Evolutionary conservation across 2,888 invertebrate species (phyloP).

Genomic region (Pteria penguin): DNA sequence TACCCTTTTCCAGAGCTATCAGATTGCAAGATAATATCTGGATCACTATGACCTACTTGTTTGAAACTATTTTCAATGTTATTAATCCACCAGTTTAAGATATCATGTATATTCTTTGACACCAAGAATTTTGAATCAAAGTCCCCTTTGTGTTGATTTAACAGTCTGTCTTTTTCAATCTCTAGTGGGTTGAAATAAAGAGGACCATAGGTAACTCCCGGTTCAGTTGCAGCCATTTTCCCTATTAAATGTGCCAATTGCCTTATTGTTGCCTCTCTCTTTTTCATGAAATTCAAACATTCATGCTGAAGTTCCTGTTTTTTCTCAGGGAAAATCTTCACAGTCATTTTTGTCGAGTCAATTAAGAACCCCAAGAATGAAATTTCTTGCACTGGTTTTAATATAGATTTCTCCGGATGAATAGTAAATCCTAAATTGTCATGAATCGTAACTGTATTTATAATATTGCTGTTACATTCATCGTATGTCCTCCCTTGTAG

Average conservation of each 20-base stretch:
- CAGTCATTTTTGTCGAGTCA: conserved; percentile 37
- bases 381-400: conserved; percentile 27
- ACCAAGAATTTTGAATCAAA: conserved; percentile 20
- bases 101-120: neutral
- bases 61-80: conserved; percentile 10
- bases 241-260: conserved; percentile 36
- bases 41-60: neutral
- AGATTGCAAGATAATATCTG: conserved; percentile 6
- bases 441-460: conserved; percentile 11
- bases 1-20: conserved; percentile 27
- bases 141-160: conserved; percentile 17
- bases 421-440: conserved; percentile 38
- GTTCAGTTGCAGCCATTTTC: conserved; percentile 28
- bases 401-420: conserved; percentile 35
- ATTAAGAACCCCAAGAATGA: conserved; percentile 33
- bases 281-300: neutral
- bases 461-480: too few relatives aligned
- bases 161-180: conserved; percentile 23
- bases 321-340: conserved; percentile 21
- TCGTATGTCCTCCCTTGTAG: too few relatives aligned
- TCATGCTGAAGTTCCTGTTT: neutral
- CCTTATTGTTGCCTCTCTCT: conserved; percentile 1
- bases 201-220: conserved; percentile 29
- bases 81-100: conserved; percentile 15
- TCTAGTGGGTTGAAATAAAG: conserved; percentile 35